phyloP scores from a whole-genome alignment of 2,797 vertebrate species.

The Adelosebastes latens region DNA sequence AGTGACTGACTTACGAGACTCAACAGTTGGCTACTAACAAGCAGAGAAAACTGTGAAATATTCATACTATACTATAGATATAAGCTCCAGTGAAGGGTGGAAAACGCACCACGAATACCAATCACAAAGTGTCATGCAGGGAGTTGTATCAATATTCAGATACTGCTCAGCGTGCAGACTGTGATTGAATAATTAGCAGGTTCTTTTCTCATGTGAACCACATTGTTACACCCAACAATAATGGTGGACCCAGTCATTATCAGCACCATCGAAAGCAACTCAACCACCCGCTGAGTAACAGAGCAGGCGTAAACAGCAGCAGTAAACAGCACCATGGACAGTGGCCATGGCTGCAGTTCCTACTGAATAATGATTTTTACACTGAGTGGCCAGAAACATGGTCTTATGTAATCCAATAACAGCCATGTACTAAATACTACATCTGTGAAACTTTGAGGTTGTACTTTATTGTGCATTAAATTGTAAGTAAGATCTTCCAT shows the following conservation, averaged over 20 bases:
- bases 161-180: not conserved
- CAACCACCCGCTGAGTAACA: not conserved
- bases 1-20: not conserved
- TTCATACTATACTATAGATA: not conserved
- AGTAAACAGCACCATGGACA: not conserved
- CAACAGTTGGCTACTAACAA: constrained; percentile 26
- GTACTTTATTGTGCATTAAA: not conserved
- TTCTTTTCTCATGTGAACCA: not conserved
- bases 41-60: constrained; percentile 22
- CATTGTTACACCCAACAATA: not conserved
- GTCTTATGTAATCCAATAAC: not conserved
- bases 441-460: not conserved
- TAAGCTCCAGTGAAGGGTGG: constrained; percentile 5
- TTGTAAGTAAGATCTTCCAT: not conserved
- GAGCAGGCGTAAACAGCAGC: not conserved
- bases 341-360: not conserved
- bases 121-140: not conserved
- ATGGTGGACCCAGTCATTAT: not conserved
- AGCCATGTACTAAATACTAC: not conserved
- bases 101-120: constrained; percentile 7
- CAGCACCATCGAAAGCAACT: constrained; percentile 31
- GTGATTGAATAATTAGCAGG: constrained; percentile 17
- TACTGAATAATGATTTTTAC: not conserved
- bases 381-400: not conserved
- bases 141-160: not conserved